Base-by-base conservation (phyloP, 2,888 invertebrate genomes). In the Onchidella celtica region DNA sequence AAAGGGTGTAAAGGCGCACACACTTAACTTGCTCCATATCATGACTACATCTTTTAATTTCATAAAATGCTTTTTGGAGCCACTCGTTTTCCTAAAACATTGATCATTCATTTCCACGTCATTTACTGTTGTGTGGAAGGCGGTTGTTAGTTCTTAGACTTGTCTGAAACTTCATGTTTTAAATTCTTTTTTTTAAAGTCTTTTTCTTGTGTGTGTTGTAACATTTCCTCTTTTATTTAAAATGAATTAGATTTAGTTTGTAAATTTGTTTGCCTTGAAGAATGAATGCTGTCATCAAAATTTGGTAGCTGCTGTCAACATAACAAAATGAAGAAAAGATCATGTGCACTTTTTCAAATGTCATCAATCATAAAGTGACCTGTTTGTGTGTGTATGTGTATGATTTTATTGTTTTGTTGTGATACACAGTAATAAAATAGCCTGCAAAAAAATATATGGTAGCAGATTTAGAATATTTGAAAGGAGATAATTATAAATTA, bases 381-480 rank as follows among this genome's bases (percentile, higher is more conserved):
- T 61, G 61, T 61, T 17, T 61, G 24, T n/a, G 6, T 61, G 61
- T 61, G 61, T n/a, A 61, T 61, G 61, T n/a, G 47, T 27, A 61
- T 61, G 61, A 61, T 24, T 11, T 61, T 61, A n/a, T 61, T n/a
- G 32, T 27, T 66, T 66, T 66, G 66, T 66, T 66, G 66, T 66
- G 66, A 66, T 66, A 66, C 27, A 32, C 21, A 17, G 66, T 66
- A 32, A n/a, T 61, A n/a, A n/a, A 4, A 17, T 4, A 61, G 61
- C 61, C 27, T 61, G 47, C 17, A 17, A 47, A 47, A 17, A 47
- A 47, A 47, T 47, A 47, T 47, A 47, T n/a, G n/a, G n/a, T n/a
- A n/a, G n/a, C n/a, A n/a, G n/a, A n/a, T n/a, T n/a, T n/a, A n/a
- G n/a, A n/a, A n/a, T n/a, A n/a, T n/a, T n/a, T n/a, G n/a, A n/a